Evolutionary conservation across 2,113 vertebrate genomes (phyloP).

Genomic region (Podarcis raffonei): DNA sequence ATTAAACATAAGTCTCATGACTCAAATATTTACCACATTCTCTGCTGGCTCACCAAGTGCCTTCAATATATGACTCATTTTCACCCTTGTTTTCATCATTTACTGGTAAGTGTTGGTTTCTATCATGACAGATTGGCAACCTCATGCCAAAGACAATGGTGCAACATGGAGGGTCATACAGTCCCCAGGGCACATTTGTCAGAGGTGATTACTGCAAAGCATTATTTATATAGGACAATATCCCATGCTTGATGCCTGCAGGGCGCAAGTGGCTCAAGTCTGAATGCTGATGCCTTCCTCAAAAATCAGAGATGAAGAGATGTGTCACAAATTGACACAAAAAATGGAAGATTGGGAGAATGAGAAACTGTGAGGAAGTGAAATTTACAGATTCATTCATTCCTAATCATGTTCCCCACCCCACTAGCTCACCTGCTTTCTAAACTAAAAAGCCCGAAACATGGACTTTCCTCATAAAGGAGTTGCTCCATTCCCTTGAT

Average conservation of each 20-base stretch:
- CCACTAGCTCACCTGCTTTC: no score
- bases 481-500: neutral
- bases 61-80: neutral
- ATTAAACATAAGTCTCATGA: neutral
- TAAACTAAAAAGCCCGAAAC: no score
- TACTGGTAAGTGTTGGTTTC: neutral
- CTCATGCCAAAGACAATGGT: neutral
- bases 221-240: neutral
- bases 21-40: neutral
- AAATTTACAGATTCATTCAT: no score
- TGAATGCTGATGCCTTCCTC: fast-evolving
- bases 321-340: neutral
- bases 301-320: neutral
- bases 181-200: neutral
- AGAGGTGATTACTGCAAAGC: neutral
- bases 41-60: neutral
- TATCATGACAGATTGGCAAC: neutral
- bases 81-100: neutral
- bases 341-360: no score
- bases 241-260: neutral
- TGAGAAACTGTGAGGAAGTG: no score
- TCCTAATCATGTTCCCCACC: no score
- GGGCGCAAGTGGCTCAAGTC: neutral
- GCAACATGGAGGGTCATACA: no score
- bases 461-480: neutral